Conservation (phyloP, 2,113 vertebrate species). For the Zapornia atra region DNA sequence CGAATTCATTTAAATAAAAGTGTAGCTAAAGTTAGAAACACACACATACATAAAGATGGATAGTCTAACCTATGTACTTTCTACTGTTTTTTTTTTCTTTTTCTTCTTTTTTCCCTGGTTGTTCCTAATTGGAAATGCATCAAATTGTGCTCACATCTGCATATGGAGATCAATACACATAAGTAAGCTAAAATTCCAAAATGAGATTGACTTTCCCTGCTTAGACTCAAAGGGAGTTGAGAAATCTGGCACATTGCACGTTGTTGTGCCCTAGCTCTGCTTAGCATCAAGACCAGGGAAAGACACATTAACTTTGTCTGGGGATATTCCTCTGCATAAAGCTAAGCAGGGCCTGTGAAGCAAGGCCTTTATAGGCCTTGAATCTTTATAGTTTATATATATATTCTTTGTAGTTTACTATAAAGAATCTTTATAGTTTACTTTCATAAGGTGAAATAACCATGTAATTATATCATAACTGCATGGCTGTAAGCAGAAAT, state of each 20-base stretch:
- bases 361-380: neutral
- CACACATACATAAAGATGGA: too few species aligned
- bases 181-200: neutral
- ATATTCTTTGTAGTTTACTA: neutral
- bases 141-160: neutral
- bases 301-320: neutral
- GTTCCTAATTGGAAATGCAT: neutral
- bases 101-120: neutral
- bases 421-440: neutral
- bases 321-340: neutral
- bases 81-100: neutral
- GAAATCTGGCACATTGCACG: neutral
- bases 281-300: neutral
- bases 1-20: neutral
- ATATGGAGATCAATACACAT: neutral
- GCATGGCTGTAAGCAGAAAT: neutral
- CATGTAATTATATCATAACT: slow-evolving; percentile 4
- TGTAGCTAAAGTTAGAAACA: neutral
- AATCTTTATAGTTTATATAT: neutral
- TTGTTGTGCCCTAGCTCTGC: neutral
- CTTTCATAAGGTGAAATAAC: slow-evolving; percentile 36
- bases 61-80: neutral
- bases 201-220: neutral
- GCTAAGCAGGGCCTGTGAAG: neutral
- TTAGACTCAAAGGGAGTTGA: neutral